Conservation (phyloP, 2,888 invertebrate genomes). For the Periphyllus acericola region DNA sequence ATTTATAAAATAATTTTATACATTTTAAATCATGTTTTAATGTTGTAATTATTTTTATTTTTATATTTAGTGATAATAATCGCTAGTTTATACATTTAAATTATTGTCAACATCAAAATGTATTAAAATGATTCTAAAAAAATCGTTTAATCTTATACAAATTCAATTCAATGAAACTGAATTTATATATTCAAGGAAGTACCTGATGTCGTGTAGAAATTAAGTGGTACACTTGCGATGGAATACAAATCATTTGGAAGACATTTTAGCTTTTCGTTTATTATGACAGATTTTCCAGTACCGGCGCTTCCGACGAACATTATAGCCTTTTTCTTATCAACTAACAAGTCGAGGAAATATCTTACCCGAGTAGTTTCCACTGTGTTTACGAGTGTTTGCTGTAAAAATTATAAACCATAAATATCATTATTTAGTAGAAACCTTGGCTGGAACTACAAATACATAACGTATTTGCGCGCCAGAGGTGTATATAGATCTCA, state of each 20-base stretch:
- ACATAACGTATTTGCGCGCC: no score
- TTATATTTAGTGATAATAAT: no score
- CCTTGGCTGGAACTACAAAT: no score
- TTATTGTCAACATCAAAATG: no score
- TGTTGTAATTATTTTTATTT: no score
- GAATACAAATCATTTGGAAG: slow-evolving; percentile 79
- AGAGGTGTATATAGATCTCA: no score
- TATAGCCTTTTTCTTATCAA: slow-evolving; percentile 81
- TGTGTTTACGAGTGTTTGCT: slow-evolving; percentile 87
- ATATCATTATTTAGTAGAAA: no score
- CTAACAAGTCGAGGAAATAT: slow-evolving; percentile 87
- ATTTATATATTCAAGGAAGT: slow-evolving; percentile 45
- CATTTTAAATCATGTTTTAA: no score
- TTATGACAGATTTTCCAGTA: slow-evolving; percentile 91
- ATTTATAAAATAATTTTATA: background rate
- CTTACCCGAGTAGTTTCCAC: slow-evolving; percentile 87
- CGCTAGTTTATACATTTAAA: no score
- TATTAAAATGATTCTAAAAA: no score
- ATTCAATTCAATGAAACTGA: no score
- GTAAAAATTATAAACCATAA: slow-evolving; percentile 62
- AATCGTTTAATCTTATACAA: no score
- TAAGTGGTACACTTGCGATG: slow-evolving; percentile 90
- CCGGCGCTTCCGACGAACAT: slow-evolving; percentile 93
- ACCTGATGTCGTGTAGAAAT: slow-evolving; percentile 93
- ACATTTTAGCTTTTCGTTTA: slow-evolving; percentile 81